These are phyloP conservation scores for Caenorhabditis sinica DNA, from an alignment of 2,888 invertebrate genomes.

Conservation along the genomic window DNA sequence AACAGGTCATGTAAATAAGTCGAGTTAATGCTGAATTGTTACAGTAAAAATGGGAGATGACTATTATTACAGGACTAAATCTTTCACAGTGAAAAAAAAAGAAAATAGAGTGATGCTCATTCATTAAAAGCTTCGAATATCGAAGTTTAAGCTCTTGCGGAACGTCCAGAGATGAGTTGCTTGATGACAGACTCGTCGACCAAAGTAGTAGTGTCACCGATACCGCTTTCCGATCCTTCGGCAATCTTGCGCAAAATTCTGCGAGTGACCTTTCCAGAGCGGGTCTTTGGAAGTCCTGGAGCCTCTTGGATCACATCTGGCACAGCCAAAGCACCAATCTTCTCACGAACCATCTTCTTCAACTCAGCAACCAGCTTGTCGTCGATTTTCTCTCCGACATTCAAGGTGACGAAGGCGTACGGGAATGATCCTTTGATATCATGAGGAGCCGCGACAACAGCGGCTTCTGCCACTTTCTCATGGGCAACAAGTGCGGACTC, in stretches of 20 bases:
- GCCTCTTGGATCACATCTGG: slow-evolving; percentile 96
- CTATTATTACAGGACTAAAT: slow-evolving; percentile 52
- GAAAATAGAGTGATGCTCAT: slow-evolving; percentile 16
- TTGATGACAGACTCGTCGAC: slow-evolving; percentile 87
- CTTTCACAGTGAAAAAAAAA: slow-evolving; percentile 18
- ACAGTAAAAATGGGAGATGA: slow-evolving; percentile 13
- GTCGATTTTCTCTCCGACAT: slow-evolving; percentile 81
- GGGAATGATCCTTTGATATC: slow-evolving; percentile 96
- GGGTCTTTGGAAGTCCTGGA: slow-evolving; percentile 89
- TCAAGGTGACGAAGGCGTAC: slow-evolving; percentile 97
- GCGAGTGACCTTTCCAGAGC: slow-evolving; percentile 97
- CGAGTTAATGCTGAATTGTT: slow-evolving; percentile 46
- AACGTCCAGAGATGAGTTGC: slow-evolving; percentile 75
- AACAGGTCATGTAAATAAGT: slow-evolving; percentile 23
- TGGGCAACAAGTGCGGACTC: slow-evolving; percentile 86
- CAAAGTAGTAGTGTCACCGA: slow-evolving; percentile 95
- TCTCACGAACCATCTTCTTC: slow-evolving; percentile 88
- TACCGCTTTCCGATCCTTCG: slow-evolving; percentile 89
- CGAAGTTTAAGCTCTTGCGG: slow-evolving; percentile 57
- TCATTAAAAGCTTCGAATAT: neutral
- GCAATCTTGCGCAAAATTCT: slow-evolving; percentile 95
- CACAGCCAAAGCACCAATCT: slow-evolving; percentile 96
- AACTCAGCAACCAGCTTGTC: slow-evolving; percentile 67
- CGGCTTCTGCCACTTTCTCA: slow-evolving; percentile 91
- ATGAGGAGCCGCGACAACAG: slow-evolving; percentile 96